phyloP scores from a whole-genome alignment of 2,797 vertebrate genomes.

The Alfaro cultratus region DNA sequence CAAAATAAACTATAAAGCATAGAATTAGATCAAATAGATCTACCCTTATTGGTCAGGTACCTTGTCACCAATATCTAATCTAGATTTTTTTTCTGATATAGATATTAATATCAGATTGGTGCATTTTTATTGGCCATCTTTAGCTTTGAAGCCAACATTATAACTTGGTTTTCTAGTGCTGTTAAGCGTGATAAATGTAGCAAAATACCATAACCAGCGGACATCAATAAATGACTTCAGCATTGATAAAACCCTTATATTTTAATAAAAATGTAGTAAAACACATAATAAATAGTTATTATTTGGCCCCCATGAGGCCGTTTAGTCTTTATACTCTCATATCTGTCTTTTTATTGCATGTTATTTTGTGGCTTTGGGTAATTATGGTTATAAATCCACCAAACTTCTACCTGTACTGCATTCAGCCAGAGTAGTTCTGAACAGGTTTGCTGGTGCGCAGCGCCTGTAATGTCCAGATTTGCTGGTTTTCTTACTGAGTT shows the following conservation, averaged over 20 bases:
- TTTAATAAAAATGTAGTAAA: neutral
- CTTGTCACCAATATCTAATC: too few relatives aligned
- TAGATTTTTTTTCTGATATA: too few relatives aligned
- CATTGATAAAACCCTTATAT: neutral
- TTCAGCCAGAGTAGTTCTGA: slow-evolving; percentile 40
- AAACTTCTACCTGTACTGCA: slow-evolving; percentile 29
- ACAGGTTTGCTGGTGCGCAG: slow-evolving; percentile 12
- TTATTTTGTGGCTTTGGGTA: slow-evolving; percentile 7
- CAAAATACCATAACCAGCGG: neutral
- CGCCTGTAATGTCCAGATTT: slow-evolving; percentile 41
- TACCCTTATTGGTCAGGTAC: too few relatives aligned
- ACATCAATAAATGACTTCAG: neutral
- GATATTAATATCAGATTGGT: neutral
- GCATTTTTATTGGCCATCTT: neutral
- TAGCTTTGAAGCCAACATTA: neutral
- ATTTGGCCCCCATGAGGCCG: neutral
- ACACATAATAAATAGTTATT: neutral
- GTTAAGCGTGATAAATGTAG: neutral
- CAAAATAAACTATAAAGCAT: too few relatives aligned
- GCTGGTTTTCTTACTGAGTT: slow-evolving; percentile 51
- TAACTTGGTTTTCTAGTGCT: neutral
- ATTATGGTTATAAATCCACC: slow-evolving; percentile 22
- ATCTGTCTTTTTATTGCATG: slow-evolving; percentile 3
- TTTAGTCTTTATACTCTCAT: slow-evolving; percentile 6
- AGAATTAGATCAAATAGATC: too few relatives aligned